phyloP scores from a whole-genome alignment of 1,140 invertebrate species.

The Kradibia gibbosae region DNA sequence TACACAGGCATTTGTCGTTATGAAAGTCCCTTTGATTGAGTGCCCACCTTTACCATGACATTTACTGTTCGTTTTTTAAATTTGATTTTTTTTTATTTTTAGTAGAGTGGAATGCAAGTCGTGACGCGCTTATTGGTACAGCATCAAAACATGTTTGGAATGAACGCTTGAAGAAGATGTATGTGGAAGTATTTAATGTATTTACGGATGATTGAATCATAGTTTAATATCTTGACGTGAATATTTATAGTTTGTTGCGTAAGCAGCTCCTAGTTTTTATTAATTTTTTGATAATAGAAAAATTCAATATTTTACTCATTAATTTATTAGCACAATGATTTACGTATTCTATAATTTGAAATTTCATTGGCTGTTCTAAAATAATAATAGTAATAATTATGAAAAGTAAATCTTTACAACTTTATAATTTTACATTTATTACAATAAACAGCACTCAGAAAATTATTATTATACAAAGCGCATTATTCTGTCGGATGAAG shows the following conservation, averaged over 20 bases:
- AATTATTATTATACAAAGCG: too few species aligned
- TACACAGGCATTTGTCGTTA: neutral
- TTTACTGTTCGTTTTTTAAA: constrained; percentile 17
- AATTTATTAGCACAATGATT: neutral
- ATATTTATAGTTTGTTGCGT: neutral
- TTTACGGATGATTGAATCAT: constrained; percentile 34
- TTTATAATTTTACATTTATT: too few species aligned
- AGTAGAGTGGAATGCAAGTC: neutral
- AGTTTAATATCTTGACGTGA: neutral
- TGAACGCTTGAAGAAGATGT: neutral
- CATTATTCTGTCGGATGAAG: too few species aligned
- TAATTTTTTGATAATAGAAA: too few species aligned
- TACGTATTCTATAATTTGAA: neutral
- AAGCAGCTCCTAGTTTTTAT: neutral
- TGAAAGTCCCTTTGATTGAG: constrained; percentile 16
- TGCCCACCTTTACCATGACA: neutral
- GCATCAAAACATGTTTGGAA: constrained; percentile 12
- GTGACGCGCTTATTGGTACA: neutral
- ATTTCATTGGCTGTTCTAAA: too few species aligned
- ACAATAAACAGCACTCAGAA: too few species aligned
- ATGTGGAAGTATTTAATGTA: constrained; percentile 7
- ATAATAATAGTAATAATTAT: too few species aligned
- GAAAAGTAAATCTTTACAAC: too few species aligned
- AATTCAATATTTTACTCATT: neutral
- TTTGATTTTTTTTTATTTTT: neutral